Evolutionary conservation across 2,113 vertebrate genomes (phyloP).

Genomic region (Anolis carolinensis): DNA sequence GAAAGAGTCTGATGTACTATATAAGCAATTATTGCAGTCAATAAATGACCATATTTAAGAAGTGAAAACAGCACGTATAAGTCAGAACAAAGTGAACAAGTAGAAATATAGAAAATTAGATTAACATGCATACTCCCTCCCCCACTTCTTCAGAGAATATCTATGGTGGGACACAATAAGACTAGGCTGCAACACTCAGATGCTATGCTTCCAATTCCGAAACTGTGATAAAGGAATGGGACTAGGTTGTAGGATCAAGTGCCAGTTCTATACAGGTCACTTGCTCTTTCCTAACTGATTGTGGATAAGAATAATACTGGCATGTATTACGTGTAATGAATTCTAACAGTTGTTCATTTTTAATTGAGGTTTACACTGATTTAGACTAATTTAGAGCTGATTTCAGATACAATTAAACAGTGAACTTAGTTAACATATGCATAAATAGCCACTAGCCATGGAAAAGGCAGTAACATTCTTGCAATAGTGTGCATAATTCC

Average conservation of each 20-base stretch:
- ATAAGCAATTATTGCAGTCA: no score
- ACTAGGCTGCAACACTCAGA: neutral
- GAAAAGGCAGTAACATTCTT: neutral
- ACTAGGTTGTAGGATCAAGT: neutral
- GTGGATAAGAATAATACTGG: neutral
- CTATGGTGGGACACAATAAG: neutral
- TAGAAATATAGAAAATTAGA: neutral
- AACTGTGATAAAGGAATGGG: neutral
- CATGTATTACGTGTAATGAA: no score
- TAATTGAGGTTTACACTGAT: neutral
- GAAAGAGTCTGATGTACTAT: no score
- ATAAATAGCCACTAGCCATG: neutral
- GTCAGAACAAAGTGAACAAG: neutral
- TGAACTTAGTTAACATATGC: neutral
- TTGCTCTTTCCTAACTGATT: neutral
- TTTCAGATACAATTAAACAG: neutral
- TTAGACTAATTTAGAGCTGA: neutral
- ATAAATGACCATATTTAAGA: neutral
- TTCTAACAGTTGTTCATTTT: neutral
- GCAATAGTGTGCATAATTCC: neutral
- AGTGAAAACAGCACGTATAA: neutral
- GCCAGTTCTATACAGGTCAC: neutral
- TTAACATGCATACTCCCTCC: neutral
- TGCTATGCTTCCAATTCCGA: neutral
- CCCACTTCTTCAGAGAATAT: neutral